Percentiles rank a stretch among this genome's conserved stretches.
These are phyloP conservation scores for Parasteatoda tepidariorum DNA, from an alignment of 1,140 invertebrate genomes.

Conservation along the genomic window DNA sequence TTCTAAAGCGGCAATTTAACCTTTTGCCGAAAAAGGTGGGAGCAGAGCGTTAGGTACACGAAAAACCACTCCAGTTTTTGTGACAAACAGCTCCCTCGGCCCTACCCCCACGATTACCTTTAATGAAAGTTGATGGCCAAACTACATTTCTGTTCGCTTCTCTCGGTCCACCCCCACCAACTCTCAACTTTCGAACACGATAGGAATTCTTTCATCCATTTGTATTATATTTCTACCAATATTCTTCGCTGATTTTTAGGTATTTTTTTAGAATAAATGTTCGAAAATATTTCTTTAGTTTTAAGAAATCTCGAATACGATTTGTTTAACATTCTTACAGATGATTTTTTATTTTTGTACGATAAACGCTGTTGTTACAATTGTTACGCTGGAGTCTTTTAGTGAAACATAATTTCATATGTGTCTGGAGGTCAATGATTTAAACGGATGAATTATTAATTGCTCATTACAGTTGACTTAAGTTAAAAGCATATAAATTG, in stretches of 20 bases:
- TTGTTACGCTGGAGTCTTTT: too few relatives aligned
- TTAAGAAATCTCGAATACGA: too few relatives aligned
- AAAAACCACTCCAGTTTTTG: conserved; percentile 56
- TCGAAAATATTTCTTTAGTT: background rate
- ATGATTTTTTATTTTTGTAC: too few relatives aligned
- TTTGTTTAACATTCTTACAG: too few relatives aligned
- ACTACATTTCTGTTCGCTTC: conserved; percentile 39
- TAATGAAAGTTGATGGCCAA: conserved; percentile 54
- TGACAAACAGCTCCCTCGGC: conserved; percentile 48
- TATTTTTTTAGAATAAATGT: background rate
- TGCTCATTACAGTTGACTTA: too few relatives aligned
- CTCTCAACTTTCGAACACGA: background rate
- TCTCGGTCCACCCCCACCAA: background rate
- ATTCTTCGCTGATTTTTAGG: background rate
- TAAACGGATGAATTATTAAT: too few relatives aligned
- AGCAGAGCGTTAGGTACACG: conserved; percentile 31
- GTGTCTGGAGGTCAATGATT: too few relatives aligned
- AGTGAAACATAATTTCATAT: too few relatives aligned
- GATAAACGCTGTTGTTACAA: too few relatives aligned
- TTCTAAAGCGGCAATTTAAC: conserved; percentile 31
- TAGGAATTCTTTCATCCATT: background rate
- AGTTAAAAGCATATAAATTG: too few relatives aligned
- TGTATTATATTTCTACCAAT: too few relatives aligned
- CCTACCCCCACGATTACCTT: conserved; percentile 28
- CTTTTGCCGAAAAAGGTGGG: background rate